Evolutionary conservation across 2,113 vertebrate species (phyloP).

Genomic region (Xerus inauris): DNA sequence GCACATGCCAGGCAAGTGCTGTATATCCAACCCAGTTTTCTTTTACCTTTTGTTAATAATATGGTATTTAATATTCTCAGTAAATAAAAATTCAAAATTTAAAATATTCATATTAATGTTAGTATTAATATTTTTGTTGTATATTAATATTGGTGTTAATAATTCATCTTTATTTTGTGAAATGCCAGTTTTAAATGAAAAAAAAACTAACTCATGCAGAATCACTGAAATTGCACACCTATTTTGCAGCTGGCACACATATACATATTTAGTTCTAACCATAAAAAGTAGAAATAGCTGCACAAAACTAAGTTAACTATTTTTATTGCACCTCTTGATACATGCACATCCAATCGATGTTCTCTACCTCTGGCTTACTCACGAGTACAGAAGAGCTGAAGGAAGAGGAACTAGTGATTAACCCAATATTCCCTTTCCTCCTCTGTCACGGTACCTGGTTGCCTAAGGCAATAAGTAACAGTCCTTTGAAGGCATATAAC

Average conservation of each 20-base stretch:
- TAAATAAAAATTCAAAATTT: slow-evolving; percentile 4
- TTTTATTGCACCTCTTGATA: not conserved
- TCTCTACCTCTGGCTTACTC: not conserved
- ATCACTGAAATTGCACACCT: not conserved
- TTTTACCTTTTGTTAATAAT: not conserved
- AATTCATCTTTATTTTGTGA: not conserved
- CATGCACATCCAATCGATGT: too few relatives aligned
- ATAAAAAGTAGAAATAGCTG: not conserved
- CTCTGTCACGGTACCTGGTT: not conserved
- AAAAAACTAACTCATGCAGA: not conserved
- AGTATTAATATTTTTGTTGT: not conserved
- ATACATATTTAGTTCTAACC: not conserved
- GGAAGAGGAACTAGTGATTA: not conserved
- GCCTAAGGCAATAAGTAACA: not conserved
- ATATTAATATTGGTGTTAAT: too few relatives aligned
- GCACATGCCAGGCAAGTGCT: too few relatives aligned
- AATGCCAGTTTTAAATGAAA: not conserved
- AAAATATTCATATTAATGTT: not conserved
- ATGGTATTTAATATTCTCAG: not conserved
- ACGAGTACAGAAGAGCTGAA: not conserved
- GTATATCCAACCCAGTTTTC: too few relatives aligned
- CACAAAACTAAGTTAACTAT: not conserved
- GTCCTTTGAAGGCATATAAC: not conserved
- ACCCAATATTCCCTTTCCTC: not conserved
- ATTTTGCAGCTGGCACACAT: not conserved